Evolutionary conservation across 1,140 invertebrate species (phyloP), one percentile per base, ranked within the genome.

Genomic region (Drosophila parabipectinata): DNA sequence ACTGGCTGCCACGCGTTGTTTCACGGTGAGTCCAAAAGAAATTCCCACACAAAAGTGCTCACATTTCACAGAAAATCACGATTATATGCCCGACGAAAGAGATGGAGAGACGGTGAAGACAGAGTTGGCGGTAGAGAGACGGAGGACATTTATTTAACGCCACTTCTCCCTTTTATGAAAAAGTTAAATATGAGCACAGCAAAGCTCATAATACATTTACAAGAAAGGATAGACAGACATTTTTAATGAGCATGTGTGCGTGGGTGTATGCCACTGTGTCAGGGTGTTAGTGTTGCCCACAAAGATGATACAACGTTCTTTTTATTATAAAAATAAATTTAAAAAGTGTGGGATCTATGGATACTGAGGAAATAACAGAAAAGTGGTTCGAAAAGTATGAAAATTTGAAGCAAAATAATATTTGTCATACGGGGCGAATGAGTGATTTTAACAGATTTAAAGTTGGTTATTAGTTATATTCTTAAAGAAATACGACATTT

Each of bases 1-100:
- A 96, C 91, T 96, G 95, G 92, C 92, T 97, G 69, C 96, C 96
- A 0, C 92, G 94, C 44, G 94, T 98, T 12, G 94, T 95, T 12
- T 94, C 95, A 45, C 91, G 93, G 92, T 92, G 64, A 84, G 87
- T 84, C 52, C 3, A 26, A 45, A 12, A 21, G 37, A 32, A 44
- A 14, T n/a, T 28, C 4, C 7, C 37, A 6, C 15, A 26, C 24
- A 34, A 55, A 21, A 44, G 41, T 44, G 6, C n/a, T 6, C 5
- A 3, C n/a, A 47, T 68, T 32, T 14, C 30, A 30, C 2, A 14
- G 50, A 7, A 55, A 21, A 14, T 21, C 9, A 10, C 37, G 37
- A 34, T 37, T 32, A 48, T 39, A 10, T 48, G 44, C 4, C 32
- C n/a, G 8, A 4, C 1, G 1, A 6, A 8, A 21, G 24, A n/a